Conservation (phyloP, 2,797 vertebrate genomes). For the Acrossocheilus fasciatus region DNA sequence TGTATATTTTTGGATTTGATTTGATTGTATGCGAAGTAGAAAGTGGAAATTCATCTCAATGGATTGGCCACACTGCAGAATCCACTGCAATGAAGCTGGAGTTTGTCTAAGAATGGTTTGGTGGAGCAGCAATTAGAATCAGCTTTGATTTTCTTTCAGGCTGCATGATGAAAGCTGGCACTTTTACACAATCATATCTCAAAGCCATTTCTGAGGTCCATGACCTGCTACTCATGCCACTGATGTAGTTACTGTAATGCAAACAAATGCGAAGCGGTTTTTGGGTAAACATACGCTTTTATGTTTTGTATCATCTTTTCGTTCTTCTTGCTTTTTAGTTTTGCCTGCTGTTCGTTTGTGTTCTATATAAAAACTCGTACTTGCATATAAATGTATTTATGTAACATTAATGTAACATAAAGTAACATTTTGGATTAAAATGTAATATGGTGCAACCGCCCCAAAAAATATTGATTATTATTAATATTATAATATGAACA, state of each 20-base stretch:
- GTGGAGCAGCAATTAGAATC: slow-evolving; percentile 41
- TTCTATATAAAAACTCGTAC: background rate
- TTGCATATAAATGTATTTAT: too few relatives aligned
- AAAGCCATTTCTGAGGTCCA: slow-evolving; percentile 34
- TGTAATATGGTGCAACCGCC: background rate
- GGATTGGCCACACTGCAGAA: slow-evolving; percentile 48
- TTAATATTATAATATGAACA: background rate
- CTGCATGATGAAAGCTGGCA: slow-evolving; percentile 44
- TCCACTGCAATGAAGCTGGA: slow-evolving; percentile 36
- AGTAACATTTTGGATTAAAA: background rate
- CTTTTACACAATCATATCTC: slow-evolving; percentile 49
- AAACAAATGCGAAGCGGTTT: background rate
- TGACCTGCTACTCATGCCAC: slow-evolving; percentile 32
- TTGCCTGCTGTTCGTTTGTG: background rate
- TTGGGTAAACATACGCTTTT: background rate
- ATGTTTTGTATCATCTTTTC: background rate
- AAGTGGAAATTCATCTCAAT: slow-evolving; percentile 37
- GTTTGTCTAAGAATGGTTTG: slow-evolving; percentile 38
- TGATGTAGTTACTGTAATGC: slow-evolving; percentile 2
- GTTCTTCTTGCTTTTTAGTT: background rate
- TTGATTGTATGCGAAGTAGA: slow-evolving; percentile 41
- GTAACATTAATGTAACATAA: too few relatives aligned
- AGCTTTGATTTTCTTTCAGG: slow-evolving; percentile 31
- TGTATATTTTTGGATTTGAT: slow-evolving; percentile 44
- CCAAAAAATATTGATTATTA: background rate